Conservation (phyloP, 2,797 vertebrate genomes). For the Phrynocephalus vlangalii region DNA sequence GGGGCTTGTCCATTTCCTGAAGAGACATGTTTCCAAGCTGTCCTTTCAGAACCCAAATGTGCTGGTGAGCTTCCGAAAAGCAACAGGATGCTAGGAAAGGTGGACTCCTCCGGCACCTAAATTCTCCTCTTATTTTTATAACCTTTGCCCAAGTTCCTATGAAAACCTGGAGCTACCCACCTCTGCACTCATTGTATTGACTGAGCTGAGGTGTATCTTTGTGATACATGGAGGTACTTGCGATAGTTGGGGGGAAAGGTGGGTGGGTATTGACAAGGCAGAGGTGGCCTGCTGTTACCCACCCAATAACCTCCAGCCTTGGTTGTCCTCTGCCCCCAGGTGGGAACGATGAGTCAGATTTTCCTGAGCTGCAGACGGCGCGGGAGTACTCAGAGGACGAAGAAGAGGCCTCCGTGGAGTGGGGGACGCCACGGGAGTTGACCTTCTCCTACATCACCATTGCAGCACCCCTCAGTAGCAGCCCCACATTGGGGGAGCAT, state of each 20-base stretch:
- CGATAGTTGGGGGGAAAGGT: neutral
- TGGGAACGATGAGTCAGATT: conserved; percentile 89
- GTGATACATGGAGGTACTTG: neutral
- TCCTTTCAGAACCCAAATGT: neutral
- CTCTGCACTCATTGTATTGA: too few relatives aligned
- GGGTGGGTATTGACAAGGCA: neutral
- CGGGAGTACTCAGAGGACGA: conserved; percentile 89
- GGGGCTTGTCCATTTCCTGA: neutral
- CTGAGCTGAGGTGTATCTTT: neutral
- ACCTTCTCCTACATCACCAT: conserved; percentile 94
- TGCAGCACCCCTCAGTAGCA: conserved; percentile 78
- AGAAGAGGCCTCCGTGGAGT: conserved; percentile 80
- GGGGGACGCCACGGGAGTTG: conserved; percentile 90
- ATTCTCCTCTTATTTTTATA: neutral
- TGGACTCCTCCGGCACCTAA: neutral
- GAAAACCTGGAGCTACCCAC: neutral
- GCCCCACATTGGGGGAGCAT: conserved; percentile 47
- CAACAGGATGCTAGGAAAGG: neutral
- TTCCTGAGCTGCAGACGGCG: conserved; percentile 88
- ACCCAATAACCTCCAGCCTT: too few relatives aligned
- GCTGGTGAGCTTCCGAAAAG: too few relatives aligned
- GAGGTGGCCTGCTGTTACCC: too few relatives aligned
- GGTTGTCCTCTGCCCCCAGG: conserved; percentile 71
- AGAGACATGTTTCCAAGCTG: neutral
- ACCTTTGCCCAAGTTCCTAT: neutral